phyloP scores from a whole-genome alignment of 2,888 invertebrate species.

The Dasysyrphus albostriatus region DNA sequence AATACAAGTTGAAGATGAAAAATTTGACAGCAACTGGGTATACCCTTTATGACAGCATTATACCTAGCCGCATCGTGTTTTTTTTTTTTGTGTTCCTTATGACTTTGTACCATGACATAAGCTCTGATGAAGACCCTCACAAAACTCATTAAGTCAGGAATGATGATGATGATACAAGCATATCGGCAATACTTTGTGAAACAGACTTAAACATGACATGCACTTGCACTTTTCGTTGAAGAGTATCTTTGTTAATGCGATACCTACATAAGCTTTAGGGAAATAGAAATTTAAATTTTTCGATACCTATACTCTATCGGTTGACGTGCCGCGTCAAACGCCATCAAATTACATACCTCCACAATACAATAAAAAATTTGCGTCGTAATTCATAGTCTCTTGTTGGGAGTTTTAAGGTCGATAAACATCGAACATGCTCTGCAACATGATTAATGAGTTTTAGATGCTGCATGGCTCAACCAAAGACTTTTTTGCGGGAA shows the following conservation, averaged over 20 bases:
- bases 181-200: constrained; percentile 8
- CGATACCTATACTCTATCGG: background rate
- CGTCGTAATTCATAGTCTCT: background rate
- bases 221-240: constrained; percentile 49
- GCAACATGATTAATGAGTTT: background rate
- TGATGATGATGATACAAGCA: constrained; percentile 11
- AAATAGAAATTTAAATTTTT: background rate
- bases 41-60: constrained; percentile 24
- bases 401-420: constrained; percentile 40
- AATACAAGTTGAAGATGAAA: constrained; percentile 33
- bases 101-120: constrained; percentile 28
- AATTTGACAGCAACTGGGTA: constrained; percentile 37
- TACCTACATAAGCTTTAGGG: constrained; percentile 14
- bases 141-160: constrained; percentile 18
- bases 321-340: constrained; percentile 13
- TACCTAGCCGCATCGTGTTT: background rate
- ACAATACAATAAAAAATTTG: background rate
- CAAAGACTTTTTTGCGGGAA: background rate
- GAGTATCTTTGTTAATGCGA: background rate
- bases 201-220: constrained; percentile 45
- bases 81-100: constrained; percentile 23
- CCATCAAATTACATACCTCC: background rate
- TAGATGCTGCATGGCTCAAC: background rate
- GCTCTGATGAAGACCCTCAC: constrained; percentile 13
- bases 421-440: constrained; percentile 22